These are phyloP conservation scores for Triplophysa dalaica DNA, from an alignment of 2,113 vertebrate genomes.

Conservation along the genomic window DNA sequence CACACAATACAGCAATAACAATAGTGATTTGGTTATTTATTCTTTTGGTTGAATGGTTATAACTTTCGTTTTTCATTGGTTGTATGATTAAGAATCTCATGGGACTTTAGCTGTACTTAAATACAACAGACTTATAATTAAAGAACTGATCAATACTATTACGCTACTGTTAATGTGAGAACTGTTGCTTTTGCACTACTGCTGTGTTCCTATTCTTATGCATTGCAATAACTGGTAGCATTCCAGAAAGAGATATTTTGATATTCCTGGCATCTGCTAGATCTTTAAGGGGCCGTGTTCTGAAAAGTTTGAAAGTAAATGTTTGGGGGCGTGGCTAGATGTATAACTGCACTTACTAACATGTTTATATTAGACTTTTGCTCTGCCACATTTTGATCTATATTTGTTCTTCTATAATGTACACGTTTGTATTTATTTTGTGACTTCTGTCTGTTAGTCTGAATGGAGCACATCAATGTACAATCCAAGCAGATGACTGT, in stretches of 20 bases:
- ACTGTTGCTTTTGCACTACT: slow-evolving; percentile 10
- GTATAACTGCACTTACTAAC: too few species aligned
- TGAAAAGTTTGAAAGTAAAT: too few species aligned
- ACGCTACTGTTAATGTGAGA: not conserved
- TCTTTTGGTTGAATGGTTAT: not conserved
- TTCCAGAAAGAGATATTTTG: too few species aligned
- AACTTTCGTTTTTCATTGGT: not conserved
- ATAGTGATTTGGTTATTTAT: not conserved
- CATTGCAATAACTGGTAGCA: too few species aligned
- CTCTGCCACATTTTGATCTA: too few species aligned
- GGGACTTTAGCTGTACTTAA: not conserved
- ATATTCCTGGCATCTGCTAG: too few species aligned
- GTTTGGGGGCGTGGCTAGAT: too few species aligned
- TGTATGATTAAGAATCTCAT: too few species aligned
- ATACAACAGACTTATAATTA: not conserved
- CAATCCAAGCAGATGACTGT: not conserved
- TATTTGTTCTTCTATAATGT: too few species aligned
- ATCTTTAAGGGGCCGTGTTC: too few species aligned
- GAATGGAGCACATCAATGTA: not conserved
- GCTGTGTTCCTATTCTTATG: not conserved
- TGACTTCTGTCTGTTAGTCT: not conserved
- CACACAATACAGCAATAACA: not conserved
- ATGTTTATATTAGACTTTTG: too few species aligned
- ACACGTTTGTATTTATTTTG: slow-evolving; percentile 12
- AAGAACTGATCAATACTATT: not conserved